These are phyloP conservation scores for Bos javanicus DNA, from an alignment of 2,113 vertebrate species.

Conservation along the genomic window DNA sequence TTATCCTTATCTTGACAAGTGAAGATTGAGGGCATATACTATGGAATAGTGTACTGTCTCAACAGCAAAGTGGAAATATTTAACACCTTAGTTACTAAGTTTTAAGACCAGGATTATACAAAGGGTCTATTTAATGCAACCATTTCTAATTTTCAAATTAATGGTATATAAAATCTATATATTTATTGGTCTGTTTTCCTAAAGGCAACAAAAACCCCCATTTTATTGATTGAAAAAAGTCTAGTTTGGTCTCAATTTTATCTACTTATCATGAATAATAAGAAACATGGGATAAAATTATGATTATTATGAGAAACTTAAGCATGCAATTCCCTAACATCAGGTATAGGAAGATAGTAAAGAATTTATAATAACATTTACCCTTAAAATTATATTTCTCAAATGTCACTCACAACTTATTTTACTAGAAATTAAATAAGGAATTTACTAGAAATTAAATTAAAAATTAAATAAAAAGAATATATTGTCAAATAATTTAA, in stretches of 20 bases:
- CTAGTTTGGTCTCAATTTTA: neutral
- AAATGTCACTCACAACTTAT: rapidly evolving
- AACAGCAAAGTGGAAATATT: constrained; percentile 10
- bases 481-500: neutral
- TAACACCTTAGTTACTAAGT: constrained; percentile 39
- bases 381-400: neutral
- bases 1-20: constrained; percentile 76
- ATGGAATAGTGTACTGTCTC: neutral
- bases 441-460: neutral
- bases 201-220: neutral
- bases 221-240: neutral
- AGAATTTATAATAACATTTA: neutral
- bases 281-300: neutral
- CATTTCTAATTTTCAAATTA: neutral
- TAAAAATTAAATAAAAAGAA: neutral
- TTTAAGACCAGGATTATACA: neutral
- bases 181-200: neutral
- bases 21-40: constrained; percentile 62
- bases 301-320: neutral
- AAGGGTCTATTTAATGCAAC: neutral
- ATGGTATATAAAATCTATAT: neutral
- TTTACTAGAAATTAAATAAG: neutral
- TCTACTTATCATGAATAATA: neutral
- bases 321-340: neutral
- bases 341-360: neutral